A percentile compares a stretch with the other conserved stretches of the same genome.
Conservation (phyloP, 2,113 vertebrate genomes). For the Phrynosoma platyrhinos region DNA sequence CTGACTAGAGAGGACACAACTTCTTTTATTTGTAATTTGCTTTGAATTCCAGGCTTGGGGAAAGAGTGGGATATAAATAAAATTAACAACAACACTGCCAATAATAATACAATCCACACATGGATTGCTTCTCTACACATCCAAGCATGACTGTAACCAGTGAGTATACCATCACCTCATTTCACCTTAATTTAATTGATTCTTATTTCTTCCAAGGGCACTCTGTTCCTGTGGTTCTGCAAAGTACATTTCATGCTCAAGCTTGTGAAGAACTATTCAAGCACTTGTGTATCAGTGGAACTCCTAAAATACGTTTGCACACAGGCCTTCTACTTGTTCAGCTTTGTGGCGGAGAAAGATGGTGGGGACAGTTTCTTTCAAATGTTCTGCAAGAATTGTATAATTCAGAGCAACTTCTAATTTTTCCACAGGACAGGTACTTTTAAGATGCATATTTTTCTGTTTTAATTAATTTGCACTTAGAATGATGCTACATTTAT, state of each 20-base stretch:
- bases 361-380: slow-evolving; percentile 99
- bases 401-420: slow-evolving; percentile 97
- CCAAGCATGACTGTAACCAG: too few species aligned
- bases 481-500: neutral
- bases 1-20: too few species aligned
- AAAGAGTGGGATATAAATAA: too few species aligned
- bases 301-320: slow-evolving; percentile 95
- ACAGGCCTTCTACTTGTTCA: slow-evolving; percentile 96
- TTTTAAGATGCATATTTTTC: neutral
- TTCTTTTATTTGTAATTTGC: too few species aligned
- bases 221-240: slow-evolving; percentile 94
- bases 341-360: slow-evolving; percentile 94
- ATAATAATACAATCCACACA: too few species aligned
- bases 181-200: neutral
- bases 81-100: too few species aligned
- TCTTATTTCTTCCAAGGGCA: slow-evolving; percentile 80
- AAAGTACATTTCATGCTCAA: slow-evolving; percentile 95
- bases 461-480: neutral
- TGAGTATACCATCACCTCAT: neutral
- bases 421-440: slow-evolving; percentile 98
- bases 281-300: slow-evolving; percentile 97
- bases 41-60: too few species aligned
- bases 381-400: slow-evolving; percentile 98
- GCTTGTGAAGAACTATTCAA: slow-evolving; percentile 99
- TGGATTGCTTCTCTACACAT: too few species aligned